Evolutionary conservation across 2,888 invertebrate genomes (phyloP), one percentile per base, ranked within the genome.

Genomic region (Linyphia triangularis): DNA sequence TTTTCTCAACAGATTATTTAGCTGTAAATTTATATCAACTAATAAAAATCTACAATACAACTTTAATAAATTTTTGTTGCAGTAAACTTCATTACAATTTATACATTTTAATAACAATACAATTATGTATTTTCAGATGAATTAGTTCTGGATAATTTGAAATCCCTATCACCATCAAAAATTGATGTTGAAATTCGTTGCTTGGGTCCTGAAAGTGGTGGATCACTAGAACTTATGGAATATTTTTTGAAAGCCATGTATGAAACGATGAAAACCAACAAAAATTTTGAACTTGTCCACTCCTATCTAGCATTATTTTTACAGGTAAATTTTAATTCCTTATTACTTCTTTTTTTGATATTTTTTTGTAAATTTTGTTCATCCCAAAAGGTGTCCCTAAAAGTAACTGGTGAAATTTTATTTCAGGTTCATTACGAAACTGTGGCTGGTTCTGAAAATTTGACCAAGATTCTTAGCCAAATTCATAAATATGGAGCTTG

Each of bases 231-330:
- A 33, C 93, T 97, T 0, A 95, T 98, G 95, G 92, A 95, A 40
- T 95, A 96, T 91, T 98, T 98, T 93, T 93, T 98, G 81, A 94
- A 95, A 91, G 95, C 96, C 93, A 93, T 98, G 26, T 93, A 94
- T 84, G 93, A 93, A 83, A 95, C 96, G 94, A 94, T 99, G 51
- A 94, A 94, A 90, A 95, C 95, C 1, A 96, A 96, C 91, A 94
- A 93, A 89, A 95, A 98, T 93, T 99, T 97, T 93, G 99, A 99
- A 93, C 93, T 98, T 82, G 95, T 96, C 0, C 97, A 98, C 92
- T 95, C 98, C 0, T 99, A 98, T 93, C 94, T 99, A 88, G 95
- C 96, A 67, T 94, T 98, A 65, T 98, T 97, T 93, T 93, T 99
- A 40, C 98, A 98, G 93, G 94, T 95, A 57, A 96, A 2, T 24